phyloP scores from a whole-genome alignment of 92 coral and sea anemone species.

The Nematostella vectensis region DNA sequence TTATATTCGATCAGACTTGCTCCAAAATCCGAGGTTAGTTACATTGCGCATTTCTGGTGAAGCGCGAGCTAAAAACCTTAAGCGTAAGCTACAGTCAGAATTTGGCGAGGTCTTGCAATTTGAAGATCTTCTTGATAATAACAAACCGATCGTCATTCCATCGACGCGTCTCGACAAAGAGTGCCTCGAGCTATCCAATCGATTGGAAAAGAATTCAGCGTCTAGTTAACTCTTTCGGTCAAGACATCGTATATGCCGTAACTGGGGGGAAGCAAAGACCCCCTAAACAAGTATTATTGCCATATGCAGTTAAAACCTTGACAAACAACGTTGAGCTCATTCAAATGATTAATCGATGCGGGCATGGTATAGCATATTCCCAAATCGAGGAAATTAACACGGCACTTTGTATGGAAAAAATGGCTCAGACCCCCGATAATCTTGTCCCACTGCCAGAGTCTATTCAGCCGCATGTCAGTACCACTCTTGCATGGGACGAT shows the following conservation, averaged over 20 bases:
- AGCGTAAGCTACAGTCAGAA: slow-evolving; percentile 21
- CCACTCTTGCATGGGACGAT: slow-evolving; percentile 41
- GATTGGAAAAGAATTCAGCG: slow-evolving; percentile 12
- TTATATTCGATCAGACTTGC: slow-evolving; percentile 21
- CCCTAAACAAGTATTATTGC: slow-evolving; percentile 19
- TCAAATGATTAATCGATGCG: slow-evolving; percentile 21
- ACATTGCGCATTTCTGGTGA: slow-evolving; percentile 4
- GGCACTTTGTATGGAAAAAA: slow-evolving; percentile 28
- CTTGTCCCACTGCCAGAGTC: slow-evolving; percentile 31
- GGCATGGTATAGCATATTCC: slow-evolving; percentile 22
- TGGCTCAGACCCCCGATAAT: slow-evolving; percentile 30
- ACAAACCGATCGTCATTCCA: slow-evolving; percentile 24
- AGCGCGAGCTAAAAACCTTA: slow-evolving; percentile 19
- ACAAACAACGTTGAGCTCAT: slow-evolving; percentile 18
- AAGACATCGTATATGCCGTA: slow-evolving; percentile 18
- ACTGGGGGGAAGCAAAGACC: slow-evolving; percentile 24
- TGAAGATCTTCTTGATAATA: slow-evolving; percentile 27
- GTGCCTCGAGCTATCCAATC: slow-evolving; percentile 3
- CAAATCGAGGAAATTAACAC: slow-evolving; percentile 28
- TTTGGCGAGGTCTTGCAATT: slow-evolving; percentile 24
- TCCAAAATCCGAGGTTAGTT: slow-evolving; percentile 26
- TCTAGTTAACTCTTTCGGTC: slow-evolving; percentile 23
- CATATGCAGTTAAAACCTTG: slow-evolving; percentile 11
- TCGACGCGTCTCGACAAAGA: slow-evolving; percentile 11
- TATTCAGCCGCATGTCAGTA: slow-evolving; percentile 22